Evolutionary conservation across 2,113 vertebrate species (phyloP).

Genomic region (Myrmophylax atrothorax): DNA sequence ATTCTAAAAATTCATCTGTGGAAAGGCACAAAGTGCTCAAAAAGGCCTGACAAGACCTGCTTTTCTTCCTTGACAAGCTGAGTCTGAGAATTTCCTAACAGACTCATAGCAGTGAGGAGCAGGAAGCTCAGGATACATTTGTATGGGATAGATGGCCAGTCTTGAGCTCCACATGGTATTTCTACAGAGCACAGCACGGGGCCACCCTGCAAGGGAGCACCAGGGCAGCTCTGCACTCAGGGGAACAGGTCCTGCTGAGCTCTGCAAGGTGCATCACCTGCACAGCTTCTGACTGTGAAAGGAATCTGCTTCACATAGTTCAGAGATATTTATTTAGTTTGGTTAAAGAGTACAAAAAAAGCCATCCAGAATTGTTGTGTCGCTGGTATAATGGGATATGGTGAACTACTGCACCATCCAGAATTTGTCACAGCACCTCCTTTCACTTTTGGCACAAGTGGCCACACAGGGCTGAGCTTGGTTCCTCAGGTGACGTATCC

Average conservation of each 20-base stretch:
- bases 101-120: not conserved
- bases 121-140: not conserved
- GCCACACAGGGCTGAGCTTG: not conserved
- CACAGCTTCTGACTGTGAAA: not conserved
- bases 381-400: too few species aligned
- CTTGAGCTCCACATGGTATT: not conserved
- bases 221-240: not conserved
- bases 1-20: not conserved
- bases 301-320: not conserved
- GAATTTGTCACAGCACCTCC: not conserved
- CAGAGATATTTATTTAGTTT: not conserved
- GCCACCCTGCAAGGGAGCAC: not conserved
- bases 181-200: accelerated
- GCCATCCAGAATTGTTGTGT: not conserved
- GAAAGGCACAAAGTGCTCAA: not conserved
- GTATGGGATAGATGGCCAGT: not conserved
- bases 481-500: not conserved
- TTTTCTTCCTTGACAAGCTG: not conserved
- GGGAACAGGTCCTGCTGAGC: not conserved
- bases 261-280: not conserved
- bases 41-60: not conserved
- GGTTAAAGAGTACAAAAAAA: not conserved
- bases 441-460: not conserved
- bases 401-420: not conserved
- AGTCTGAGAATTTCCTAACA: not conserved